Conservation (phyloP, 1,140 invertebrate species). For the Drosophila sturtevanti region DNA sequence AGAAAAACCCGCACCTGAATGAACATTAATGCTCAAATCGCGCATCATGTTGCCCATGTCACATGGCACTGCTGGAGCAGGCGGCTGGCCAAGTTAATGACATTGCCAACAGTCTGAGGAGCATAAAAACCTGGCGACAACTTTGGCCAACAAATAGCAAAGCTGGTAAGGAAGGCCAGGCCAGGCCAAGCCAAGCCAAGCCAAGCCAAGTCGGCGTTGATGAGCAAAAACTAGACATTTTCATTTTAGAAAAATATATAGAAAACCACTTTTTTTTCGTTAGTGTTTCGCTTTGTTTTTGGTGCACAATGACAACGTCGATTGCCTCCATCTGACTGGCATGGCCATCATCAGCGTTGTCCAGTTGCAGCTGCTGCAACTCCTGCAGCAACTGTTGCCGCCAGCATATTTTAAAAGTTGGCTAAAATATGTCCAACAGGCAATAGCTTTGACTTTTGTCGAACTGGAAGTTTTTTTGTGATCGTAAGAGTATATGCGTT, state of each 20-base stretch:
- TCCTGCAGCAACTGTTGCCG: conserved; percentile 8
- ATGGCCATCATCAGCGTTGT: conserved; percentile 59
- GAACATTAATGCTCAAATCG: conserved; percentile 80
- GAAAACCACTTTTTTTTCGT: conserved; percentile 71
- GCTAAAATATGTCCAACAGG: conserved; percentile 65
- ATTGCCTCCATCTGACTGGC: conserved; percentile 48
- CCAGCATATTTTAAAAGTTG: conserved; percentile 60
- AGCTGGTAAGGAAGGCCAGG: conserved; percentile 31
- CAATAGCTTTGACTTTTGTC: conserved; percentile 27
- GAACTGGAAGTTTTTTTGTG: conserved; percentile 26
- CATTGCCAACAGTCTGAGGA: conserved; percentile 53
- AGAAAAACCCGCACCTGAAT: conserved; percentile 54
- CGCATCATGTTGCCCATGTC: conserved; percentile 77
- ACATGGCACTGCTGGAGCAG: conserved; percentile 41
- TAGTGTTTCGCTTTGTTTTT: conserved; percentile 38
- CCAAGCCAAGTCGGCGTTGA: conserved; percentile 59
- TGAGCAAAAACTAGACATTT: conserved; percentile 80
- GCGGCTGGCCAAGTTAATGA: conserved; percentile 72
- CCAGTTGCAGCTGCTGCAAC: conserved; percentile 54
- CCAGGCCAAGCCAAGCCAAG: conserved; percentile 32
- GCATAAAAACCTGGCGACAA: conserved; percentile 65
- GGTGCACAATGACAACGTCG: conserved; percentile 22
- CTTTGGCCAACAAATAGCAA: conserved; percentile 68
- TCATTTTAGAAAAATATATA: conserved; percentile 81
- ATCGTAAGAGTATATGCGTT: neutral